A percentile compares a stretch with the other conserved stretches of the same genome.
Evolutionary conservation across 2,113 vertebrate genomes (phyloP).

Genomic region (Pandion haliaetus): DNA sequence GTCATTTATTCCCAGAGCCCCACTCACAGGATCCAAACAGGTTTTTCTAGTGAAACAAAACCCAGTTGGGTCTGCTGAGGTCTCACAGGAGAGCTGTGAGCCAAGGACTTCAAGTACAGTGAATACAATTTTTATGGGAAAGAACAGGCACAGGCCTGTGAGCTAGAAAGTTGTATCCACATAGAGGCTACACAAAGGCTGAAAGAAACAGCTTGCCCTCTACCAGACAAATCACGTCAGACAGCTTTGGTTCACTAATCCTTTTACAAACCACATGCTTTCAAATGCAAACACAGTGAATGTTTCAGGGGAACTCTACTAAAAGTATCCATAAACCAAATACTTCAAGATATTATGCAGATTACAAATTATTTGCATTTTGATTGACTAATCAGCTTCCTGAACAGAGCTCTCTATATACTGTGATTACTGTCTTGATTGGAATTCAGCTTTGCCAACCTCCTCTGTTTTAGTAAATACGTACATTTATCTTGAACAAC

Average conservation of each 20-base stretch:
- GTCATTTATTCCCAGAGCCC: neutral
- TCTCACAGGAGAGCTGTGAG: neutral
- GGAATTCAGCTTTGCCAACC: neutral
- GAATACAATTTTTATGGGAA: neutral
- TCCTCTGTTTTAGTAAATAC: neutral
- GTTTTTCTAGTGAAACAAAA: neutral
- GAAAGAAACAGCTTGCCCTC: neutral
- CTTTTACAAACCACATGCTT: neutral
- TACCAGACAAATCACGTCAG: neutral
- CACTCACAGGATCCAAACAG: neutral
- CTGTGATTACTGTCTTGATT: neutral
- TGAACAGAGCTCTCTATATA: neutral
- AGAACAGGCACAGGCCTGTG: neutral
- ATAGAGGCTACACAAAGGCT: neutral
- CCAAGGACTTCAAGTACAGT: neutral
- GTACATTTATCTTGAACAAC: neutral
- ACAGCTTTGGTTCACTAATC: neutral
- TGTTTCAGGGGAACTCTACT: neutral
- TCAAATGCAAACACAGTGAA: neutral
- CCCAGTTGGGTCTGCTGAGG: neutral
- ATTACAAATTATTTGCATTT: neutral
- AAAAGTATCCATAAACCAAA: neutral
- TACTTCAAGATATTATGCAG: neutral
- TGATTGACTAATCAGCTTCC: slow-evolving; percentile 25
- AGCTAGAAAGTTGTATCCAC: neutral